Conservation (phyloP, 2,113 vertebrate species). For the Malurus cyaneus region DNA sequence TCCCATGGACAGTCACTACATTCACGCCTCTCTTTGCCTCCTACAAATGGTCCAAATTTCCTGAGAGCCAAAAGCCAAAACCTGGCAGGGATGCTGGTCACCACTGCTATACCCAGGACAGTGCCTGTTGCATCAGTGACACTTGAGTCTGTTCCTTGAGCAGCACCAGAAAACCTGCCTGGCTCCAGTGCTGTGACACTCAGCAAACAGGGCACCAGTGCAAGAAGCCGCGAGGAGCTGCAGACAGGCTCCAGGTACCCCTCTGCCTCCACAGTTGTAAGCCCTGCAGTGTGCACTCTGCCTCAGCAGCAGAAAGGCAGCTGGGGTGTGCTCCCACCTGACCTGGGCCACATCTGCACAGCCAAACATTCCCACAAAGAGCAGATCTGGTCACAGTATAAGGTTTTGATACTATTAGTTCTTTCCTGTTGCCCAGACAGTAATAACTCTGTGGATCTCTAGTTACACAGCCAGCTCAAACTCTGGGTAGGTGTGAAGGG, state of each 20-base stretch:
- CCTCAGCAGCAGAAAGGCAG: background rate
- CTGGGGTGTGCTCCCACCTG: accelerated
- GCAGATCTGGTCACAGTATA: background rate
- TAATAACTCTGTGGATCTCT: slow-evolving; percentile 36
- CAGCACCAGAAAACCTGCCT: accelerated
- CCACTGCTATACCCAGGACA: background rate
- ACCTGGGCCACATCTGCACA: background rate
- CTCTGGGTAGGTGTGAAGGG: background rate
- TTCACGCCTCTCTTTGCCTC: background rate
- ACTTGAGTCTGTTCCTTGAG: accelerated
- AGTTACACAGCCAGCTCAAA: slow-evolving; percentile 11
- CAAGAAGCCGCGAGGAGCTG: background rate
- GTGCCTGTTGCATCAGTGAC: background rate
- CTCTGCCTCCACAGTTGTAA: accelerated
- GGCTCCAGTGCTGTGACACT: background rate
- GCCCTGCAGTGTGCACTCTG: background rate
- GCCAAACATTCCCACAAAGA: background rate
- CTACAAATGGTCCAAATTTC: background rate
- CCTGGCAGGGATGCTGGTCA: background rate
- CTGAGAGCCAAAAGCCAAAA: background rate
- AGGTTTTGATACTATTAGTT: background rate
- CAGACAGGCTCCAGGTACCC: background rate
- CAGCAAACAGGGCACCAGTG: accelerated
- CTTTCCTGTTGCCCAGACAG: slow-evolving; percentile 16
- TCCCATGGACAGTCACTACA: background rate